Base-by-base conservation (phyloP, 92 coral and sea anemone species). In the Epizoanthus illoricatus region DNA sequence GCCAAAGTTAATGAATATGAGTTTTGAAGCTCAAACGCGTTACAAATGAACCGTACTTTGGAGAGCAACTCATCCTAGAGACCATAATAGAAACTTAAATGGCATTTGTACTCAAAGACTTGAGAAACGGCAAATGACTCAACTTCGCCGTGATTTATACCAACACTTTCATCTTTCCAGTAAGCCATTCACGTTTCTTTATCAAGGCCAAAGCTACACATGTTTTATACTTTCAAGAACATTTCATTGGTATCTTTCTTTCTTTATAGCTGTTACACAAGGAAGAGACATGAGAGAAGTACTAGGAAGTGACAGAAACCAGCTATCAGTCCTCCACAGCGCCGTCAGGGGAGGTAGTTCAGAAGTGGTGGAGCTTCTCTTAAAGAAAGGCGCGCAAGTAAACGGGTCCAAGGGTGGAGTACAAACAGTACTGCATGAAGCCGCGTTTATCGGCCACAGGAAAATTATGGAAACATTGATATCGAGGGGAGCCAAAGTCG, bases 291-390 rank as follows among this genome's bases (percentile, higher is more conserved):
- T 78, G 23, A 21, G 61, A 15, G 71, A 21, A 2, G 71, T 78
- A 15, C 66, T 78, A 13, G 59, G 40, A 58, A 54, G 82, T 20
- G 42, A 78, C 60, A 5, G 6, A 8, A 64, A 64, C 12, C 82
- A 78, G 33, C 71, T 20, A 15, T 66, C 82, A 5, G 82, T 78
- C 41, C 82, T 78, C 12, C 82, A 78, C 71, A 63, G 71, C 24
- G 82, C 82, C 10, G 82, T 78, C 3, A 78, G 71, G 65, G 82
- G 82, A 43, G 82, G 82, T 2, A 78, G 69, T 40, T 43, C 54
- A 58, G 71, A 78, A 16, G 82, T 78, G n/a, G 54, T 78, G 21
- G 82, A 78, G 18, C 41, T 41, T 63, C 60, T 78, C 5, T 13
- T 78, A 4, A 78, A 42, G 65, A 78, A 63, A 42, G 82, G 82